Evolutionary conservation across 2,888 invertebrate species (phyloP), one percentile per base, ranked within the genome.

Genomic region (Rhaphigaster nebulosa): DNA sequence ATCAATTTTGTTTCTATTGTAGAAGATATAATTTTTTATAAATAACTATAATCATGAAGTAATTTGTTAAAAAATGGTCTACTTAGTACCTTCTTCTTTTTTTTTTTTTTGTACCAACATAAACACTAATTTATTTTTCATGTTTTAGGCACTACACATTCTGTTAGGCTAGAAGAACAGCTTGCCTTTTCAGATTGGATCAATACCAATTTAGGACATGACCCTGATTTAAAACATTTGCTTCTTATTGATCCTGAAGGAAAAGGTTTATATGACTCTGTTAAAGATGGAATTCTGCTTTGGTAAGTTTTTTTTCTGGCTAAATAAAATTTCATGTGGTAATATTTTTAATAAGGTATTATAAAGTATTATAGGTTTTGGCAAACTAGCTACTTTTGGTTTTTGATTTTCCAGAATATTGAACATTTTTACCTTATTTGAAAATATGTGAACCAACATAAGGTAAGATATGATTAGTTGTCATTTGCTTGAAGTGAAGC

Each of bases 131-230:
- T n/a, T n/a, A n/a, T n/a, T 45, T 84, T 45, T 84, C 34, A 45
- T 45, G 60, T 91, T 91, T 29, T 87, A 92, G 92, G 98, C 93
- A 98, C 98, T 91, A 98, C 98, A 88, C 99, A 99, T 94, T 98
- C 99, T 4, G 99, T 99, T 1, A 95, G 98, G 1, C 95, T 97
- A 50, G 98, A 98, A 94, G 99, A 99, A 94, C 99, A 99, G 94
- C 95, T 98, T 93, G 99, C 99, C 65, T 99, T 99, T 95, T 98
- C 99, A 90, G 98, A 99, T 93, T 99, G 99, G 99, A 98, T 99
- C 93, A 99, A 99, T 94, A 97, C 97, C 92, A 98, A 98, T 94
- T 94, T 99, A 93, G 96, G 96, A 38, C 96, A 96, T 92, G 99
- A 99, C 94, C 96, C 97, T 0, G 99, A 99, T 94, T 95, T 99